phyloP scores from a whole-genome alignment of 2,797 vertebrate species.

The Brachyrhaphis roseni region DNA sequence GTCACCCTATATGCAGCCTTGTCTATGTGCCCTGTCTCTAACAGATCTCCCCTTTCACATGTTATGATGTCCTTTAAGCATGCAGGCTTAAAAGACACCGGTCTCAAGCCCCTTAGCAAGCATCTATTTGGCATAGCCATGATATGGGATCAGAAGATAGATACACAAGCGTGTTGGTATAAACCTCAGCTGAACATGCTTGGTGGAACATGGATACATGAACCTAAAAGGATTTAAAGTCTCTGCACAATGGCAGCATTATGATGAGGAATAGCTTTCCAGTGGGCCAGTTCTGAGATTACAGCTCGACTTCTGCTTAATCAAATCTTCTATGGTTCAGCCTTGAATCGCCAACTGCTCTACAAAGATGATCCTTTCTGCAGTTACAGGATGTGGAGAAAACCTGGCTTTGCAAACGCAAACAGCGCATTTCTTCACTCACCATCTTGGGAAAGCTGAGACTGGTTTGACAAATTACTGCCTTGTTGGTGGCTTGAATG shows the following conservation, averaged over 20 bases:
- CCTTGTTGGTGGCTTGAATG: slow-evolving; percentile 28
- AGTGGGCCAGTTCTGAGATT: slow-evolving; percentile 58
- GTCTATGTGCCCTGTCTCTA: slow-evolving; percentile 6
- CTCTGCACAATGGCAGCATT: slow-evolving; percentile 58
- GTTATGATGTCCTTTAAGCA: slow-evolving; percentile 23
- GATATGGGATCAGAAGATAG: slow-evolving; percentile 51
- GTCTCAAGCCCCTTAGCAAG: slow-evolving; percentile 27
- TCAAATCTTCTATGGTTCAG: slow-evolving; percentile 66
- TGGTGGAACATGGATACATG: slow-evolving; percentile 47
- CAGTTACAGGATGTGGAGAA: slow-evolving; percentile 12
- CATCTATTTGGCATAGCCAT: slow-evolving; percentile 39
- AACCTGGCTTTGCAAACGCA: slow-evolving; percentile 19
- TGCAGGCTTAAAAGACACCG: slow-evolving; percentile 15
- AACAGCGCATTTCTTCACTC: slow-evolving; percentile 18
- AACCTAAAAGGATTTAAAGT: slow-evolving; percentile 57
- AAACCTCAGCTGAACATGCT: slow-evolving; percentile 57
- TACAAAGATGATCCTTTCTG: slow-evolving; percentile 44
- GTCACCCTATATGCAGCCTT: slow-evolving; percentile 11
- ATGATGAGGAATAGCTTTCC: slow-evolving; percentile 51
- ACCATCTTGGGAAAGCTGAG: slow-evolving; percentile 26
- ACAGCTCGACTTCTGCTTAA: slow-evolving; percentile 55
- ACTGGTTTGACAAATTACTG: slow-evolving; percentile 11
- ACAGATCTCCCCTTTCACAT: slow-evolving; percentile 15
- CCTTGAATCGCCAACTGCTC: slow-evolving; percentile 53
- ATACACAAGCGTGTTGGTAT: slow-evolving; percentile 57